Evolutionary conservation across 2,113 vertebrate genomes (phyloP).

Genomic region (Microcebus murinus): DNA sequence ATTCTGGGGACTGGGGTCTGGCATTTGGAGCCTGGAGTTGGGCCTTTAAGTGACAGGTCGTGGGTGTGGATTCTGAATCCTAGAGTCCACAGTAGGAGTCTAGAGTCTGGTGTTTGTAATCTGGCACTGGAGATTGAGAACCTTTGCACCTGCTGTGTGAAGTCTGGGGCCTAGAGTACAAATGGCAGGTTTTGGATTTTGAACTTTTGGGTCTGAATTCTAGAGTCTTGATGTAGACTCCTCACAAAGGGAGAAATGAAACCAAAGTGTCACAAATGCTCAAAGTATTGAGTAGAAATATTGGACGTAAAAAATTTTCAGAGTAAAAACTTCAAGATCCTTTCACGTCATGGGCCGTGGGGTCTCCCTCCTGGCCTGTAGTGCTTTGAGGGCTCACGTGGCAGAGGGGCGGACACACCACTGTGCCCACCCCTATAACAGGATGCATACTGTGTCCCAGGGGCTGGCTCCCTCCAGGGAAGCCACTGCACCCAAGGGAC

Average conservation of each 20-base stretch:
- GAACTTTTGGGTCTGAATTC: not conserved
- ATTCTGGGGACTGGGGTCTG: not conserved
- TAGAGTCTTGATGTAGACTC: not conserved
- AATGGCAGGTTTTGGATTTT: not conserved
- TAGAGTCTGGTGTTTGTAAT: not conserved
- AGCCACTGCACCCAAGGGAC: not conserved
- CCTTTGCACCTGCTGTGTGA: not conserved
- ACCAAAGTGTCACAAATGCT: not conserved
- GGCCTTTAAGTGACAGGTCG: not conserved
- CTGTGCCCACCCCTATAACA: not conserved
- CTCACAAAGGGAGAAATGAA: not conserved
- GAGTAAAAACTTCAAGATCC: not conserved
- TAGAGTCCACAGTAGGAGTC: not conserved
- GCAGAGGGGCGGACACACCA: not conserved
- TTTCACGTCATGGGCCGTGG: rapidly evolving
- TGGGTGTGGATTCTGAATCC: not conserved
- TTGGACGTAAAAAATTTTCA: not conserved
- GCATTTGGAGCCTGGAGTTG: not conserved
- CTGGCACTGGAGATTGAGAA: not conserved
- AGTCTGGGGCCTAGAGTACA: not conserved
- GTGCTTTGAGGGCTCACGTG: not conserved
- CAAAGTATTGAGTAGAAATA: not conserved
- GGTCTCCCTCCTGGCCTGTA: not conserved
- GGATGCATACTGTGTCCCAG: too few species aligned
- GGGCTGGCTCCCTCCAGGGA: rapidly evolving